A percentile compares a stretch with the other conserved stretches of the same genome.
Evolutionary conservation across 2,797 vertebrate species (phyloP).

Genomic region (Chaetophractus vellerosus): DNA sequence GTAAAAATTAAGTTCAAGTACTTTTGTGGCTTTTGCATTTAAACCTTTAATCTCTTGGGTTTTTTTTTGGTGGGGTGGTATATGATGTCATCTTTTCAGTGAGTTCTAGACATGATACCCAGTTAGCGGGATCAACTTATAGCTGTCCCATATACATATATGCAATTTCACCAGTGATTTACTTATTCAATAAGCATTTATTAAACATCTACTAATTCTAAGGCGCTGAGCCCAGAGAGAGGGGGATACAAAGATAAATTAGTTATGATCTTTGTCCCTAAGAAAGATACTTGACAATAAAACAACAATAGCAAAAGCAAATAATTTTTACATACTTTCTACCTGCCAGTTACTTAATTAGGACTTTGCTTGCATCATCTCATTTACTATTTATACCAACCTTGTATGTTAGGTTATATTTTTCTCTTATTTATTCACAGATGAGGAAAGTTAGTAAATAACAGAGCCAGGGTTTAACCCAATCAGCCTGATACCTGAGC

Average conservation of each 20-base stretch:
- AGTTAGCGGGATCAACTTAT: not conserved
- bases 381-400: conserved; percentile 30
- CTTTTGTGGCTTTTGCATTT: conserved; percentile 44
- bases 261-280: not conserved
- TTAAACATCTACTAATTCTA: not conserved
- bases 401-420: not conserved
- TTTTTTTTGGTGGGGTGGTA: not conserved
- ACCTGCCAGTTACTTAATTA: not conserved
- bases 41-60: conserved; percentile 47
- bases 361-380: not conserved
- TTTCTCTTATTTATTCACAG: not conserved
- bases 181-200: conserved; percentile 1
- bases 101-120: not conserved
- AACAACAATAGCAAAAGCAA: conserved; percentile 42
- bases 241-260: conserved; percentile 24
- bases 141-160: not conserved
- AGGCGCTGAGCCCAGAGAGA: not conserved
- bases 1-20: conserved; percentile 22
- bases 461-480: not conserved
- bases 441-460: not conserved
- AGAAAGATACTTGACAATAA: not conserved
- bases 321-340: not conserved
- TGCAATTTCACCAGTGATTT: not conserved
- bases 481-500: not conserved
- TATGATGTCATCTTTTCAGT: not conserved